Evolutionary conservation across 2,888 invertebrate genomes (phyloP).

Genomic region (Theretra japonica): DNA sequence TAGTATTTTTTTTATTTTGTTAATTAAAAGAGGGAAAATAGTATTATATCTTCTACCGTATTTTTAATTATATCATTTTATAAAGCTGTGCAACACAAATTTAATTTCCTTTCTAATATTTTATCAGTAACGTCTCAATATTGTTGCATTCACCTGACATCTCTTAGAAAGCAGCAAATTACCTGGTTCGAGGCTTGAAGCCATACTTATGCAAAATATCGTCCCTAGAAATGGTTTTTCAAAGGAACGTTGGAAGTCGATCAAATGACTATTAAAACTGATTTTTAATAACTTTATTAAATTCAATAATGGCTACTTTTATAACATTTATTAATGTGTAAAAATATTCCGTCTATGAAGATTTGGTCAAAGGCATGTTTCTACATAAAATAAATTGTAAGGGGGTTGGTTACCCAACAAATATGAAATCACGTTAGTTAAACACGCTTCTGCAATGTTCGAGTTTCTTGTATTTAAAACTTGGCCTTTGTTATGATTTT

Average conservation of each 20-base stretch:
- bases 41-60: too few species aligned
- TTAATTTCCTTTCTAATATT: neutral
- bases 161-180: neutral
- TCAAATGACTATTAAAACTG: neutral
- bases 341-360: neutral
- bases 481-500: too few species aligned
- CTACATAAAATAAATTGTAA: too few species aligned
- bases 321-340: neutral
- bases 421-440: too few species aligned
- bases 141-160: neutral
- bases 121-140: neutral
- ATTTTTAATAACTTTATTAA: neutral
- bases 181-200: neutral
- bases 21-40: too few species aligned
- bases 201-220: constrained; percentile 1
- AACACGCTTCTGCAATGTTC: too few species aligned
- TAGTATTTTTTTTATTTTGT: too few species aligned
- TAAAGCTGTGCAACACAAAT: neutral
- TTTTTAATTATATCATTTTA: neutral
- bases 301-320: neutral
- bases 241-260: neutral
- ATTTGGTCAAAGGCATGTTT: too few species aligned
- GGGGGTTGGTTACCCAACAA: too few species aligned
- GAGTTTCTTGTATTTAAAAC: too few species aligned
- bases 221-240: neutral